Percentiles rank a stretch among this genome's conserved stretches.
Conservation (phyloP, 2,113 vertebrate genomes). For the Syngnathus scovelli region DNA sequence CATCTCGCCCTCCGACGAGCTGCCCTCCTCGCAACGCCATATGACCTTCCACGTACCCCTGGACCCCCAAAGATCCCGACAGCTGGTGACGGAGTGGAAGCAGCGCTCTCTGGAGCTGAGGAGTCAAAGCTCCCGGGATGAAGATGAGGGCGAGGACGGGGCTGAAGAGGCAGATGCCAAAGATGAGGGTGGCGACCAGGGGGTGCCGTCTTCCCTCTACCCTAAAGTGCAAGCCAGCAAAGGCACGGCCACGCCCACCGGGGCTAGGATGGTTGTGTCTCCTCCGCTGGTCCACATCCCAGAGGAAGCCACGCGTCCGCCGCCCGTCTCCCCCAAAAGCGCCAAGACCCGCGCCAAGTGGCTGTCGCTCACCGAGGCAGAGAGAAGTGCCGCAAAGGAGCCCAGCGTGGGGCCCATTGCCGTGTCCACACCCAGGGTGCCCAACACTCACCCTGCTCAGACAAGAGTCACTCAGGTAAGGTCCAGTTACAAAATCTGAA, state of each 20-base stretch:
- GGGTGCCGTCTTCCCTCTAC: conserved; percentile 78
- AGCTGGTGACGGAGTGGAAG: conserved; percentile 92
- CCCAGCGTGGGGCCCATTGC: conserved; percentile 57
- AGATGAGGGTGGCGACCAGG: conserved; percentile 55
- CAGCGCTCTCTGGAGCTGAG: conserved; percentile 87
- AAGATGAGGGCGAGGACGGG: conserved; percentile 68
- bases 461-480: conserved; percentile 80
- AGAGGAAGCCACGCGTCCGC: conserved; percentile 72
- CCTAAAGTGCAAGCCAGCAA: conserved; percentile 78
- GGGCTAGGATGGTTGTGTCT: conserved; percentile 76
- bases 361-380: conserved; percentile 84
- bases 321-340: conserved; percentile 71
- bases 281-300: conserved; percentile 84
- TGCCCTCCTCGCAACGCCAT: conserved; percentile 70
- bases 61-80: conserved; percentile 86
- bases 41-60: conserved; percentile 91
- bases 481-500: background rate
- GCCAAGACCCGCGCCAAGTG: conserved; percentile 89
- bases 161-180: conserved; percentile 46
- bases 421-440: conserved; percentile 61
- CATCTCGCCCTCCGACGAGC: conserved; percentile 75
- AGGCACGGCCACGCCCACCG: conserved; percentile 50
- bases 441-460: conserved; percentile 50
- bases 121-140: conserved; percentile 71
- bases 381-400: conserved; percentile 57